These are phyloP conservation scores for Catostylus mosaicus DNA, from an alignment of 30 jellyfish, hydroid and myxozoan species.

Conservation along the genomic window DNA sequence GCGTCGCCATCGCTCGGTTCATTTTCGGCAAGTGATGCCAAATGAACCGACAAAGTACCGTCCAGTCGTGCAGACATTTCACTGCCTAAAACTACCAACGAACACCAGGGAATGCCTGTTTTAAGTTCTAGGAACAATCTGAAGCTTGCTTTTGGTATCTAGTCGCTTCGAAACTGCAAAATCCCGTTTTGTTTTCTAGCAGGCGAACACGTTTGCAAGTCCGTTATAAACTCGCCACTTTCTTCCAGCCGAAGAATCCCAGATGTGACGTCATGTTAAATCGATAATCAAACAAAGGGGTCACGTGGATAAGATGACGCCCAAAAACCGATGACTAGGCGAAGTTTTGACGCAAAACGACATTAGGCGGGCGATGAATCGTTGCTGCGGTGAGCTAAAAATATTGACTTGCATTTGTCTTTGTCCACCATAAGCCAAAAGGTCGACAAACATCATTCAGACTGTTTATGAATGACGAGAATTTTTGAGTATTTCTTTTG, in stretches of 20 bases:
- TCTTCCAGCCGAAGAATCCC: slow-evolving; percentile 41
- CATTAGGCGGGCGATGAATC: too few species aligned
- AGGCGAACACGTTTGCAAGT: slow-evolving; percentile 30
- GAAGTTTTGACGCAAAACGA: too few species aligned
- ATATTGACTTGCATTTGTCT: too few species aligned
- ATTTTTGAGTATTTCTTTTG: too few species aligned
- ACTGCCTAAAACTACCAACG: neutral
- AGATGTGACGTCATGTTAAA: slow-evolving; percentile 28
- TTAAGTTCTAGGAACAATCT: neutral
- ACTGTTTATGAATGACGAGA: too few species aligned
- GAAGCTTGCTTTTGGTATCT: neutral
- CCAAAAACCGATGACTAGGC: too few species aligned
- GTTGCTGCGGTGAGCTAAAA: too few species aligned
- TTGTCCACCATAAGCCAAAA: too few species aligned
- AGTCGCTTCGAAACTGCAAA: slow-evolving; percentile 4
- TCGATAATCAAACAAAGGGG: slow-evolving; percentile 10
- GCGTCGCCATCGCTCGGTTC: slow-evolving; percentile 74
- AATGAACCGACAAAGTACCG: slow-evolving; percentile 60
- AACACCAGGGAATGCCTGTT: neutral
- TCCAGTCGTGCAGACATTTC: slow-evolving; percentile 62
- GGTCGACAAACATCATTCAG: too few species aligned
- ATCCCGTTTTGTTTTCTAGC: neutral
- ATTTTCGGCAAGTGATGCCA: slow-evolving; percentile 53
- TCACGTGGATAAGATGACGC: slow-evolving; percentile 17
- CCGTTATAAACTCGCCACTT: slow-evolving; percentile 37